Base-by-base conservation (phyloP, 2,888 invertebrate genomes). In the Drosophila dives region DNA sequence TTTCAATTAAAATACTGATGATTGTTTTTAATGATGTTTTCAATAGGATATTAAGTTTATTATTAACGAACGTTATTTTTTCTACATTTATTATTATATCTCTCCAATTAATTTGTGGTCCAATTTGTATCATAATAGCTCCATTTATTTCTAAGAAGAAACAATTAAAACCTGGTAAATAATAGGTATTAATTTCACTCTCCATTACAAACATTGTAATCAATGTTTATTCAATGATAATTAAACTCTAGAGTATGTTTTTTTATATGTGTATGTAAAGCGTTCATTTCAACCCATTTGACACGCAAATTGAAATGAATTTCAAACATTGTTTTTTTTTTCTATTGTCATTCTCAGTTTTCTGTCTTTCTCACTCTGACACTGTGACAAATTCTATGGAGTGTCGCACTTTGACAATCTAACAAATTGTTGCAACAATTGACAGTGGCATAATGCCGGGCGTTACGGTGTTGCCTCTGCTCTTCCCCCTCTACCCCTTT, bases 401-500 rank as follows among this genome's bases (percentile, higher is more conserved):
- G 23, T 50, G 73, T 45, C 50, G 45, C 67, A 56, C 63, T 68
- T 53, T 80, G 84, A 79, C 79, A 86, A 73, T 81, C 81, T 59
- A 76, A 86, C 87, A 85, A 89, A 85, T 89, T 89, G 85, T 81
- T 70, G 42, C 69, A 73, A 72, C 79, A 85, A 85, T 85, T 85
- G 89, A 86, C 79, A 79, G 75, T 72, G 60, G 64, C 71, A 79
- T 74, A 75, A 74, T 76, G 71, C 36, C 75, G 51, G 66, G 50
- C 48, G 58, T 56, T 51, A 77, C 54, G 36, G 48, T 61, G 20
- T 33, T 36, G 40, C 49, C 12, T 20, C 42, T 10, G 29, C 29
- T 6, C 29, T 29, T 29, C 5, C 29, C 29, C 29, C 12, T 4
- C 58, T 8, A 7, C 17, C 17, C 26, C 12, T 12, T 15, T 8